phyloP scores from a whole-genome alignment of 1,140 invertebrate genomes.

The Potamilus streckersoni region DNA sequence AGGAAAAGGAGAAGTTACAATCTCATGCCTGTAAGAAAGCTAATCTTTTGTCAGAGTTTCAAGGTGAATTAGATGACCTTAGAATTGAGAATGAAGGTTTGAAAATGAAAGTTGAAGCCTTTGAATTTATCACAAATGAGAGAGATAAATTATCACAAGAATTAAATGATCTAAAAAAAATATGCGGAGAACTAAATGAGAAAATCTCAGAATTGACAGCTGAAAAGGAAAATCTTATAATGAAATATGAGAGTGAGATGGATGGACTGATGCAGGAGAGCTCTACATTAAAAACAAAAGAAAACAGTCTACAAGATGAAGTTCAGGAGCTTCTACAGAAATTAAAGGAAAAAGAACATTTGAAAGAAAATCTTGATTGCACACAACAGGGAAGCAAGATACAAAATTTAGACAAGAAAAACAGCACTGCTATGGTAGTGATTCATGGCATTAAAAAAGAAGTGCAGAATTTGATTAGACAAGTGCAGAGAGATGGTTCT shows the following conservation, averaged over 20 bases:
- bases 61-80: slow-evolving; percentile 1
- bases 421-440: too few relatives aligned
- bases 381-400: too few relatives aligned
- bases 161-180: slow-evolving; percentile 2
- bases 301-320: slow-evolving; percentile 6
- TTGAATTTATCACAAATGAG: too few relatives aligned
- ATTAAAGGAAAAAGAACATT: too few relatives aligned
- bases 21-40: neutral
- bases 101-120: too few relatives aligned
- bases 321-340: slow-evolving; percentile 2
- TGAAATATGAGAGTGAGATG: slow-evolving; percentile 24
- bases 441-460: too few relatives aligned
- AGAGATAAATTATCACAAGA: slow-evolving; percentile 16
- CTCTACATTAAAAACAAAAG: slow-evolving; percentile 21
- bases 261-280: slow-evolving; percentile 26
- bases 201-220: slow-evolving; percentile 16
- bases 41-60: neutral
- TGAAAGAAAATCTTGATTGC: too few relatives aligned
- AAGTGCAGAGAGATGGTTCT: too few relatives aligned
- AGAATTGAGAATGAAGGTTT: slow-evolving; percentile 3
- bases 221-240: slow-evolving; percentile 37
- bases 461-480: too few relatives aligned
- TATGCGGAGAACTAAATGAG: slow-evolving; percentile 11
- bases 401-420: too few relatives aligned
- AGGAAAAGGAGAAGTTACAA: neutral